Percentiles rank a stretch among this genome's conserved stretches.
Conservation (phyloP, 2,113 vertebrate species). For the Plectropomus leopardus region DNA sequence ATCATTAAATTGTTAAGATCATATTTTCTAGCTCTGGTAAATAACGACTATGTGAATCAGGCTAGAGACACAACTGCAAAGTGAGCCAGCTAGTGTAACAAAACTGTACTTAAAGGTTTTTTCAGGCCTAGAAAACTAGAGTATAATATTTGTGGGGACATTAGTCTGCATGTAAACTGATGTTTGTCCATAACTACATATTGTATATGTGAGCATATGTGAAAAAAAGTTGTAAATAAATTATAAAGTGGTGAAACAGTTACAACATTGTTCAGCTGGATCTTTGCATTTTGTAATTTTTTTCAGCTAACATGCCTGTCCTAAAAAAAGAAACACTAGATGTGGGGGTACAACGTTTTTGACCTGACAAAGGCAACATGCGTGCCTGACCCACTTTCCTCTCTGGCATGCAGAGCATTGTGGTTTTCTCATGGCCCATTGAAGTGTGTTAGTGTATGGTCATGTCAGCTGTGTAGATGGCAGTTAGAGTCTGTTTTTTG, state of each 20-base stretch:
- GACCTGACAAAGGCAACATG: conserved; percentile 13
- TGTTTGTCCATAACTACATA: neutral
- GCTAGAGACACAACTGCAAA: no score
- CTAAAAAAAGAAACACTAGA: neutral
- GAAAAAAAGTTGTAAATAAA: no score
- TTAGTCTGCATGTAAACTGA: neutral
- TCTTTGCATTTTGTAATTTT: neutral
- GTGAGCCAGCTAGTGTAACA: neutral
- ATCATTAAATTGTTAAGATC: neutral
- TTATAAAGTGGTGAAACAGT: neutral
- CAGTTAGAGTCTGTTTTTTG: conserved; percentile 39
- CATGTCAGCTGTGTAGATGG: conserved; percentile 25
- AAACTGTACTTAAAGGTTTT: neutral
- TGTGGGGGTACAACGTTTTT: conserved; percentile 7
- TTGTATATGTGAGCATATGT: neutral
- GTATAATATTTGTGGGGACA: neutral
- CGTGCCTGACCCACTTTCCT: conserved; percentile 59
- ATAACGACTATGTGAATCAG: neutral
- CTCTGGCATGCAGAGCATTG: conserved; percentile 2
- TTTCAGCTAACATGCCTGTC: neutral
- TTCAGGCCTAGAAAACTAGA: neutral
- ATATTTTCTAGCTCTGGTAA: neutral
- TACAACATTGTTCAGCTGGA: neutral
- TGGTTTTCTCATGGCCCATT: conserved; percentile 31
- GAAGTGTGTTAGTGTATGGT: conserved; percentile 19